phyloP scores from a whole-genome alignment of 2,113 vertebrate species.

The Xyliphius kryptos region DNA sequence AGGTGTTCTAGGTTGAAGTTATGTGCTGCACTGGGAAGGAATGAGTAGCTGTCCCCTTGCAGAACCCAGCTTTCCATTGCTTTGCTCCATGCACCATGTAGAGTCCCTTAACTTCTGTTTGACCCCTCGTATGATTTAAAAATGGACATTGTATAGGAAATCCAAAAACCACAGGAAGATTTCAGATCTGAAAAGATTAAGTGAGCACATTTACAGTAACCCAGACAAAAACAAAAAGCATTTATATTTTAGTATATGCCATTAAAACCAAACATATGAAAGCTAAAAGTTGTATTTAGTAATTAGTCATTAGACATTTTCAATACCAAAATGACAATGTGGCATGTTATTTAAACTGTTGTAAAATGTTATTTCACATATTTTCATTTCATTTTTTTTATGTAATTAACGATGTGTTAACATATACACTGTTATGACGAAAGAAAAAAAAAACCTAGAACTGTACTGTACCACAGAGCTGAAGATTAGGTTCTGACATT shows the following conservation, averaged over 20 bases:
- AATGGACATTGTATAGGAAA: background rate
- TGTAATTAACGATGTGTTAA: conserved; percentile 24
- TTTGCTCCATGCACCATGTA: conserved; percentile 44
- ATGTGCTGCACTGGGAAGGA: conserved; percentile 58
- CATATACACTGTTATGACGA: conserved; percentile 19
- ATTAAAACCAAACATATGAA: no score
- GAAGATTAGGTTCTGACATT: conserved; percentile 47
- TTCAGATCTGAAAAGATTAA: conserved; percentile 24
- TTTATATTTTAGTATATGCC: no score
- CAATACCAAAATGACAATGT: no score
- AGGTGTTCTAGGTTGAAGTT: conserved; percentile 56
- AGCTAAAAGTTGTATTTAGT: no score
- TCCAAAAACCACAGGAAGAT: background rate
- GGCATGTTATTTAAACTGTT: no score
- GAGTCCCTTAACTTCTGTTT: conserved; percentile 1
- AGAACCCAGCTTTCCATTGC: conserved; percentile 71
- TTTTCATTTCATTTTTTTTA: background rate
- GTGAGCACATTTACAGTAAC: conserved; percentile 2
- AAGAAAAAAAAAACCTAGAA: conserved; percentile 24
- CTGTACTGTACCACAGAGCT: conserved; percentile 57
- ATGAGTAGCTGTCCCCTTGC: conserved; percentile 65
- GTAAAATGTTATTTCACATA: no score
- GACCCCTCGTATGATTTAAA: conserved; percentile 1
- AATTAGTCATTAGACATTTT: no score
- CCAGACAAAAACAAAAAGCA: no score